Evolutionary conservation across 2,888 invertebrate species (phyloP).

Genomic region (Holacanthella duospinosa): DNA sequence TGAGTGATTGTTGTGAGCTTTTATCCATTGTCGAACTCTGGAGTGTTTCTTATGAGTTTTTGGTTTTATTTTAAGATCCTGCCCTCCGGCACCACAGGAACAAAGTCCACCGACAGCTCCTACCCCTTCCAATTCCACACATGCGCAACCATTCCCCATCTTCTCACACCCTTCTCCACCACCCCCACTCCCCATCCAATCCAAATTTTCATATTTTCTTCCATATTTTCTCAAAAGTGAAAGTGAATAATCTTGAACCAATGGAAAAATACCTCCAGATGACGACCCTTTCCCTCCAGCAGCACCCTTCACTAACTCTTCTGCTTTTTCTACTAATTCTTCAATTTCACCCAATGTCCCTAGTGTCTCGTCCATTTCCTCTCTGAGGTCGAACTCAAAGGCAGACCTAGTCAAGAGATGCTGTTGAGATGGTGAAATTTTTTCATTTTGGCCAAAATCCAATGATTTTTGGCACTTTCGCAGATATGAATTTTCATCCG

Average conservation of each 20-base stretch:
- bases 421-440: constrained; percentile 7
- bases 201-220: not conserved
- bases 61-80: constrained; percentile 1
- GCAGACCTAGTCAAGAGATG: too few relatives aligned
- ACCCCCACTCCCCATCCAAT: not conserved
- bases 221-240: not conserved
- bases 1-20: constrained; percentile 32
- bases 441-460: constrained; percentile 33
- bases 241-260: not conserved
- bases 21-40: constrained; percentile 35
- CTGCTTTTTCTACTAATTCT: constrained; percentile 36
- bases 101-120: constrained; percentile 9
- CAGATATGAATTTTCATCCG: not conserved
- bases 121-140: not conserved
- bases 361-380: constrained; percentile 18
- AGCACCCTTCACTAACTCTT: constrained; percentile 31
- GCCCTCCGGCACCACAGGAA: not conserved
- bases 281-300: constrained; percentile 17
- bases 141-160: not conserved
- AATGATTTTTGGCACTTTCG: constrained; percentile 20
- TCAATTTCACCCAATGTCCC: constrained; percentile 31
- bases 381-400: too few relatives aligned
- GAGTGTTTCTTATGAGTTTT: constrained; percentile 23
- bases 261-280: constrained; percentile 4
- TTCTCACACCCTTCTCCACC: not conserved